A percentile compares a stretch with the other conserved stretches of the same genome.
phyloP scores from a whole-genome alignment of 2,797 vertebrate genomes.

The Sciaenops ocellatus region DNA sequence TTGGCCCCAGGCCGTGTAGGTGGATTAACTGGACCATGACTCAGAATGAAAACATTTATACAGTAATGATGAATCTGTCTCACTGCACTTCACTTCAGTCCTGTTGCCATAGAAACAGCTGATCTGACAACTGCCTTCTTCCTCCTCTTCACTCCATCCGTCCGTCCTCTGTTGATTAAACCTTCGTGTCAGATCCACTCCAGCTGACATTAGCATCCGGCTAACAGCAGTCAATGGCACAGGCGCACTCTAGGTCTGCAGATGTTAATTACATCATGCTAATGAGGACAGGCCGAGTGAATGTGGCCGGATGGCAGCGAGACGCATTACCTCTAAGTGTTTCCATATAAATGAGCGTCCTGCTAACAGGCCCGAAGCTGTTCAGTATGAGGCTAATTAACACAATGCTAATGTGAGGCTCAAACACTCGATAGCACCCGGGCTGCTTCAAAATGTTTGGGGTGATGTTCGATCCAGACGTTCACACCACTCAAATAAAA shows the following conservation, averaged over 20 bases:
- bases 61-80: not conserved
- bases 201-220: slow-evolving; percentile 31
- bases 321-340: not conserved
- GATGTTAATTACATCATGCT: slow-evolving; percentile 24
- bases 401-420: slow-evolving; percentile 10
- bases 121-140: not conserved
- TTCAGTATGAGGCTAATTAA: slow-evolving; percentile 5
- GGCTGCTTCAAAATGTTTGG: not conserved
- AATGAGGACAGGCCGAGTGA: slow-evolving; percentile 1
- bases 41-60: not conserved
- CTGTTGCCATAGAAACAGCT: slow-evolving; percentile 5
- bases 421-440: not conserved
- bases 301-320: not conserved
- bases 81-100: not conserved
- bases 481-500: no score
- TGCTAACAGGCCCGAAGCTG: slow-evolving; percentile 25
- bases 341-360: not conserved
- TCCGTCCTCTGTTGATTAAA: not conserved
- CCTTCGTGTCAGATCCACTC: slow-evolving; percentile 14
- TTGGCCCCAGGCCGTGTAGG: not conserved
- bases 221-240: not conserved
- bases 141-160: not conserved
- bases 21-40: not conserved
- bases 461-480: not conserved
- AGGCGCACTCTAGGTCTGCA: not conserved